A percentile compares a stretch with the other conserved stretches of the same genome.
Conservation (phyloP, 2,888 invertebrate species). For the Campoplex capitator region DNA sequence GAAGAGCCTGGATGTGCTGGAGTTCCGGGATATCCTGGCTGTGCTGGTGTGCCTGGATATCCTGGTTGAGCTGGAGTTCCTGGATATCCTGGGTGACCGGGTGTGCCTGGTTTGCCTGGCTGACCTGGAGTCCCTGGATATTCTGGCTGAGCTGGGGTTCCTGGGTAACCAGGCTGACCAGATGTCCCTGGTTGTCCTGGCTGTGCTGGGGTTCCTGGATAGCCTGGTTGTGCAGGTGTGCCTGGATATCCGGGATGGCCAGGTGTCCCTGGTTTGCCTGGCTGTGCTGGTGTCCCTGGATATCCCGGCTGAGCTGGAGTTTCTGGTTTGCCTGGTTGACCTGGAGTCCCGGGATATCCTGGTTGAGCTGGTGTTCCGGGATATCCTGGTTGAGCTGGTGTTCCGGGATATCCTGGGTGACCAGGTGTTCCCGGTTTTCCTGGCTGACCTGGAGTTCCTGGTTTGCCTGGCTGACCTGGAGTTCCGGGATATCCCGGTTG, state of each 20-base stretch:
- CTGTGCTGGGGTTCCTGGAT: conserved; percentile 73
- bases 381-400: conserved; percentile 72
- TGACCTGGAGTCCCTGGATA: too few species aligned
- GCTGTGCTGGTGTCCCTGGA: conserved; percentile 75
- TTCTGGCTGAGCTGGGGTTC: too few species aligned
- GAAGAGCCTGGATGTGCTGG: too few species aligned
- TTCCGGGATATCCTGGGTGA: conserved; percentile 63
- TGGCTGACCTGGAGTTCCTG: conserved; percentile 70
- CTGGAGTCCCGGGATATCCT: conserved; percentile 78
- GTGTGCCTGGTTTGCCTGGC: conserved; percentile 14
- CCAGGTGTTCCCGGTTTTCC: conserved; percentile 50
- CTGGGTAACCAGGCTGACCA: conserved; percentile 66
- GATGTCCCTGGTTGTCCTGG: conserved; percentile 75
- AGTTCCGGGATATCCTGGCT: not conserved
- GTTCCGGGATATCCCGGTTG: conserved; percentile 67
- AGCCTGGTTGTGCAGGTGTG: conserved; percentile 33
- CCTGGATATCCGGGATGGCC: conserved; percentile 60
- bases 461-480: conserved; percentile 33
- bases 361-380: conserved; percentile 65
- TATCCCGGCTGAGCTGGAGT: conserved; percentile 72
- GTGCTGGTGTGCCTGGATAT: too few species aligned
- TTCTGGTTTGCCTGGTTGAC: conserved; percentile 77
- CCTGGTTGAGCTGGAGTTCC: too few species aligned
- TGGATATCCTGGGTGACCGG: too few species aligned
- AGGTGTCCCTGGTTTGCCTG: conserved; percentile 45